Base-by-base conservation (phyloP, 2,113 vertebrate species). In the Tapirus terrestris region DNA sequence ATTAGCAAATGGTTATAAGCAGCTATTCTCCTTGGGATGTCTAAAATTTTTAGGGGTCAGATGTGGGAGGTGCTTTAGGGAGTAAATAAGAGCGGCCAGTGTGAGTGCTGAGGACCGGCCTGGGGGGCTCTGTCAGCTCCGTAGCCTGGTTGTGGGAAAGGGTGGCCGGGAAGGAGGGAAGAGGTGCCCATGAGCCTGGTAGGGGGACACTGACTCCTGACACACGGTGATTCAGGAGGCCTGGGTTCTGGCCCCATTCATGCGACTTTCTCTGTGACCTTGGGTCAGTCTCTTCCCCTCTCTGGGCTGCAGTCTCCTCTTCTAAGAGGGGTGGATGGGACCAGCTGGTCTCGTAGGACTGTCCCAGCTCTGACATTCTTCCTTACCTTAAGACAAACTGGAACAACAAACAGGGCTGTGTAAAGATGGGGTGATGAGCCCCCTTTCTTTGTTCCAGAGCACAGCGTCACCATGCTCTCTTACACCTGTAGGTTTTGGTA, bases 1-100 rank as follows among this genome's bases (percentile, higher is more conserved):
- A 99, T 99, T 99, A 99, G 98, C 98, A 98, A 98, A 97, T 89
- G 95, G 98, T 98, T 99, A 98, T 98, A 98, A 98, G 98, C 98
- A 98, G 98, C 98, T 98, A 98, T 98, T 99, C 99, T 99, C 98
- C 98, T 99, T 95, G 98, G 99, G 98, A 99, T 96, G 27, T 88
- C 97, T 93, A 96, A 97, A 97, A 98, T 98, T 98, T 99, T 98
- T 98, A 36, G 0, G 98, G 98, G 98, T 99, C 97, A 31, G 61
- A 86, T 82, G 98, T 97, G 97, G 97, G 95, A 96, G 16, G 94
- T 93, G 94, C 83, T 43, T 96, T 93, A 76, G 75, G 97, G 92
- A 97, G 96, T 94, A 96, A 97, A 92, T 91, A 97, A 94, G 53
- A 96, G 58, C 1, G 10, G 83, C 51, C 53, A 51, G 45, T 6